Percentiles rank a stretch among this genome's conserved stretches.
phyloP scores from a whole-genome alignment of 2,113 vertebrate species.

The Xyrauchen texanus region DNA sequence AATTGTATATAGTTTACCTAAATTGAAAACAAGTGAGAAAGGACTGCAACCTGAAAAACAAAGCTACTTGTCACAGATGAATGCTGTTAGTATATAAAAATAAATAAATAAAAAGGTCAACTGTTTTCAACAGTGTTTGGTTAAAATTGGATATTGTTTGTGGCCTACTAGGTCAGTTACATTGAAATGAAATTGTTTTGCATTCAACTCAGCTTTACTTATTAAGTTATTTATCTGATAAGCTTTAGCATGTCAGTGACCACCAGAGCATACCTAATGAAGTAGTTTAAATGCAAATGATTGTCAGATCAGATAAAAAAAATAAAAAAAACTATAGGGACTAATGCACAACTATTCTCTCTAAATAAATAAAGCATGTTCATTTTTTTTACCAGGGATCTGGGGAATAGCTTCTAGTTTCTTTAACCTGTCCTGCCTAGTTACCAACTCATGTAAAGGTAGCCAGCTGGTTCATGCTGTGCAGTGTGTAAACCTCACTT shows the following conservation, averaged over 20 bases:
- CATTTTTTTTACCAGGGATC: not conserved
- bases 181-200: conserved; percentile 29
- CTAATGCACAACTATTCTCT: conserved; percentile 12
- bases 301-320: conserved; percentile 44
- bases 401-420: not conserved
- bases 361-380: not conserved
- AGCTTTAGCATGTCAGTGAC: conserved; percentile 44
- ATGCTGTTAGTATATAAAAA: too few species aligned
- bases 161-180: conserved; percentile 31
- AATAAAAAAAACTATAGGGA: conserved; percentile 51
- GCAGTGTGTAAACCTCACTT: too few species aligned
- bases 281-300: conserved; percentile 61
- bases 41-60: too few species aligned
- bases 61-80: too few species aligned
- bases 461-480: too few species aligned
- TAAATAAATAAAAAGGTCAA: too few species aligned
- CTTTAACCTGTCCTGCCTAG: conserved; percentile 4
- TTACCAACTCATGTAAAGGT: too few species aligned
- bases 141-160: not conserved
- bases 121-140: too few species aligned
- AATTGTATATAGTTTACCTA: too few species aligned
- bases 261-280: conserved; percentile 54
- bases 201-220: conserved; percentile 49
- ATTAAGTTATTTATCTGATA: conserved; percentile 39
- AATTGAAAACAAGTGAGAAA: too few species aligned